Conservation (phyloP, 1,140 invertebrate species). For the Portunus trituberculatus region DNA sequence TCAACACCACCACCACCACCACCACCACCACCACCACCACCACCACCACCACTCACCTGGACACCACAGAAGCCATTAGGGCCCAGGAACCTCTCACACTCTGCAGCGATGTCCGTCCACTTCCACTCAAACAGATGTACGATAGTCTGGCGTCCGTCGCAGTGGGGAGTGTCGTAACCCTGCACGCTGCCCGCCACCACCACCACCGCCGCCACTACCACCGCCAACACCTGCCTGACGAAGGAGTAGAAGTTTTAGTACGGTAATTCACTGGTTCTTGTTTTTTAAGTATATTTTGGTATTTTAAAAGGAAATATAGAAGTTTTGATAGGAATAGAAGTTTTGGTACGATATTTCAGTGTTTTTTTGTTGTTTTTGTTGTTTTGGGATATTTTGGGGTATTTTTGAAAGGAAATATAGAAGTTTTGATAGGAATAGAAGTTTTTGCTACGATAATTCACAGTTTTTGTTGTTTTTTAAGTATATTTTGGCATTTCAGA, state of each 20-base stretch:
- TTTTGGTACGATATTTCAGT: too few relatives aligned
- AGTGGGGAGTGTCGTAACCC: constrained; percentile 56
- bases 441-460: too few relatives aligned
- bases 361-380: neutral
- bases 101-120: constrained; percentile 80
- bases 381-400: neutral
- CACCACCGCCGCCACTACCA: neutral
- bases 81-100: constrained; percentile 82
- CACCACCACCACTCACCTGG: constrained; percentile 78
- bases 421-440: too few relatives aligned
- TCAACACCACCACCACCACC: neutral
- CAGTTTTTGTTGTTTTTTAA: too few relatives aligned
- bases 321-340: too few relatives aligned
- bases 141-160: constrained; percentile 78
- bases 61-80: constrained; percentile 82
- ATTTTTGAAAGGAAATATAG: too few relatives aligned
- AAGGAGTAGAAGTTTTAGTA: neutral
- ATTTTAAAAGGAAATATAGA: neutral
- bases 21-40: neutral
- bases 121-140: constrained; percentile 65
- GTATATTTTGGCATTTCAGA: too few relatives aligned
- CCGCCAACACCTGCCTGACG: neutral
- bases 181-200: constrained; percentile 1
- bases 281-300: neutral
- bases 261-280: neutral